Evolutionary conservation across 2,113 vertebrate species (phyloP), one percentile per base, ranked within the genome.

Genomic region (Mastomys natalensis): DNA sequence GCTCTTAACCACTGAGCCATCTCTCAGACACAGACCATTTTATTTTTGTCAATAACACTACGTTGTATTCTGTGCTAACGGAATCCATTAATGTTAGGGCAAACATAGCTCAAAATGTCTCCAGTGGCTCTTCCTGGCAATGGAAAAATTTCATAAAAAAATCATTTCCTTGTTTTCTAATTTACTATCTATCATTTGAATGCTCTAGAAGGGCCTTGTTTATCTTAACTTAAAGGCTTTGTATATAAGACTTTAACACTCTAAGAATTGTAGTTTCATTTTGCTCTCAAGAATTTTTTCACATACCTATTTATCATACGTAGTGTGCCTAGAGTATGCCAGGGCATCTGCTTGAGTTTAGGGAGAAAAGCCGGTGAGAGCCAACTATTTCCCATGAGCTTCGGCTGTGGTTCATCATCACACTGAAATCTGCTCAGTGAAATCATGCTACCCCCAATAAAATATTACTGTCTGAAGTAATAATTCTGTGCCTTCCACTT

Each of bases 41-140:
- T 48, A 60, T 97, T 97, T 97, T 93, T 91, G 84, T 94, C 88
- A 86, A 81, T 64, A 78, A 60, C 64, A 3, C 22, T 94, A 70
- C 48, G 58, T 91, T 93, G 37, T 95, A 22, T 76, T 91, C 24
- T 62, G 17, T 84, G 62, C 51, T 96, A 78, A 92, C 58, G 62
- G 19, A 91, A 3, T 58, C 53, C 87, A 60, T 93, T 93, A 89
- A 70, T 80, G n/a, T 91, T 84, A 90, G 43, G 43, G 78, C 55
- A 45, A 43, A 74, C 22, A 19, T 48, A 53, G 64, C 85, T 88
- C 22, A 92, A 85, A 95, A 90, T 55, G 58, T 87, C 90, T 80
- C 40, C 12, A 45, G 40, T 43, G 80, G 31, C 84, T 93, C 85
- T 90, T 77, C 45, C 68, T 87, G 68, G 7, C 45, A 29, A 58